Evolutionary conservation across 1,140 invertebrate species (phyloP), one percentile per base, ranked within the genome.

Genomic region (Ooceraea biroi): DNA sequence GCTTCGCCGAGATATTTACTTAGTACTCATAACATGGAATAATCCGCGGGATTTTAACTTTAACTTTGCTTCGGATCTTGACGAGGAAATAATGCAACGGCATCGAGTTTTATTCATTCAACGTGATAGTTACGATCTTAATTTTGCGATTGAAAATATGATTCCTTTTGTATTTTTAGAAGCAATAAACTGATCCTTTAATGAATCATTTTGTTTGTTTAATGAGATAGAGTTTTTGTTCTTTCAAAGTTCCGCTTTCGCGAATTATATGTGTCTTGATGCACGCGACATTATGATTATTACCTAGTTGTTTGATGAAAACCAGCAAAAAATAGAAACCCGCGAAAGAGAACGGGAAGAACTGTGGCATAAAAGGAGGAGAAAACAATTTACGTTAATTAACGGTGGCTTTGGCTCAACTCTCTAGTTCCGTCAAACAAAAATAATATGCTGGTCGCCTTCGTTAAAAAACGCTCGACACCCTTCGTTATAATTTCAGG

Each of bases 371-470:
- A 85, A 80, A 90, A 84, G 84, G 85, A 86, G 87, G 52, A 52
- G 88, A 88, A 89, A 89, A 91, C 90, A 92, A 93, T 93, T 93
- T 92, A 91, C 91, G 91, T 91, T 92, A 93, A 93, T 93, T 93
- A 93, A 93, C 92, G 89, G 91, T 89, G 88, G 91, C 90, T 91
- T 91, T 91, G 68, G 41, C 82, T 55, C 66, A 19, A 46, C 30
- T 76, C 46, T 46, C 50, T 69, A 48, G 50, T 41, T 50, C 82
- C 55, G 66, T 78, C 86, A 77, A 76, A 83, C 71, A 77, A 63
- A 68, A 72, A 72, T 86, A 82, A 77, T 71, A 30, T 83, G 73
- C 66, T 30, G 55, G 52, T 88, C 57, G 74, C 80, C 85, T 86
- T 73, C 85, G 60, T 50, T 84, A 78, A 66, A 88, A 88, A 87